A percentile compares a stretch with the other conserved stretches of the same genome.
Conservation (phyloP, 1,140 invertebrate genomes). For the Dinothrombium tinctorium region DNA sequence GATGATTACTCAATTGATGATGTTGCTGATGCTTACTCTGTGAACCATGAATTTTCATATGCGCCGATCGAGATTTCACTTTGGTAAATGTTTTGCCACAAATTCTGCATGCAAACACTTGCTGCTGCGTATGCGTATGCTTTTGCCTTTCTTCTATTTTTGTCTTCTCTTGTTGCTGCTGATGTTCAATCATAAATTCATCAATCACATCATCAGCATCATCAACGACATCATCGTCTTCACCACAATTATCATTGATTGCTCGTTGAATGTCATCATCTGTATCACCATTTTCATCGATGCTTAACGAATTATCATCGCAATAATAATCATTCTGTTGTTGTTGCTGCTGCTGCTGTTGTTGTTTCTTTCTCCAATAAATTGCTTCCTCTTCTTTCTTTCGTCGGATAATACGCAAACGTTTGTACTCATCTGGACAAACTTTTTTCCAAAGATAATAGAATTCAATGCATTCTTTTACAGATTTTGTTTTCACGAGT, state of each 20-base stretch:
- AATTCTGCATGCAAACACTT: conserved; percentile 67
- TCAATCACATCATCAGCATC: background rate
- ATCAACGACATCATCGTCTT: background rate
- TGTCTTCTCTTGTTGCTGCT: too few species aligned
- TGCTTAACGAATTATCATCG: too few species aligned
- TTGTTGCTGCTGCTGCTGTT: background rate
- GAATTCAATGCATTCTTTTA: conserved; percentile 85
- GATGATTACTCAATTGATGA: too few species aligned
- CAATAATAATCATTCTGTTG: too few species aligned
- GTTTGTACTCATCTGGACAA: conserved; percentile 56
- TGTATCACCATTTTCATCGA: background rate
- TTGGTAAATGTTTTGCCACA: conserved; percentile 94
- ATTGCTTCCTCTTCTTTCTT: conserved; percentile 21
- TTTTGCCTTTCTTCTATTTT: too few species aligned
- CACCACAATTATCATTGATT: background rate
- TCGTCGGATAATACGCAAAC: conserved; percentile 28
- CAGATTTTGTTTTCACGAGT: conserved; percentile 58
- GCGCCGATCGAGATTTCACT: conserved; percentile 89
- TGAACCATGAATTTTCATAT: conserved; percentile 90
- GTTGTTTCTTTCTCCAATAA: background rate
- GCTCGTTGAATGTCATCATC: background rate
- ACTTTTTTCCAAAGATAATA: conserved; percentile 98
- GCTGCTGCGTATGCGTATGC: background rate
- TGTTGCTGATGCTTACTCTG: too few species aligned
- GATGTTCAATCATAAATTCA: too few species aligned